A percentile compares a stretch with the other conserved stretches of the same genome.
These are phyloP conservation scores for Lucilia cuprina DNA, from an alignment of 1,140 invertebrate genomes.

Conservation along the genomic window DNA sequence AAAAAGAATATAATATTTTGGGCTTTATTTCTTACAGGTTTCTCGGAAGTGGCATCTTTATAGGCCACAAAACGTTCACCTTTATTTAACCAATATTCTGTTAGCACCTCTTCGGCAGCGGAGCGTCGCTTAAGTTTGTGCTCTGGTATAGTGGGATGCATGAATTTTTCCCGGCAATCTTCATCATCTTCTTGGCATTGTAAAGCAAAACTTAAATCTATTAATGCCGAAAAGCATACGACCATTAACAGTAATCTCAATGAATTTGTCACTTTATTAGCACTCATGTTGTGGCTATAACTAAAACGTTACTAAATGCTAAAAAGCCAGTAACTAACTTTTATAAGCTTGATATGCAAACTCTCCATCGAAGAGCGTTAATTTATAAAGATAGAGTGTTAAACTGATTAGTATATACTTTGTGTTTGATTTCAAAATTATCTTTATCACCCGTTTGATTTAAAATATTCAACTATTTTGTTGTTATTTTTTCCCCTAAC, in stretches of 20 bases:
- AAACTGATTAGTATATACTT: background rate
- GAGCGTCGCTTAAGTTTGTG: background rate
- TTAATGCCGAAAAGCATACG: background rate
- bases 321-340: background rate
- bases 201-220: background rate
- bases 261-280: too few relatives aligned
- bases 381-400: too few relatives aligned
- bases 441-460: background rate
- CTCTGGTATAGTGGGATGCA: conserved; percentile 23
- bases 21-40: conserved; percentile 59
- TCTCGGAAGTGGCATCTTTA: conserved; percentile 48
- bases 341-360: background rate
- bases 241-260: background rate
- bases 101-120: conserved; percentile 39
- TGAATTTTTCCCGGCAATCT: conserved; percentile 4
- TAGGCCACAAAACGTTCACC: conserved; percentile 42
- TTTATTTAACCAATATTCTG: conserved; percentile 48
- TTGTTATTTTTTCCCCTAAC: background rate
- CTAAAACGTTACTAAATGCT: background rate
- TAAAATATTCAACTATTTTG: background rate
- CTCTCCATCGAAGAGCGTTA: too few relatives aligned
- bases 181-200: conserved; percentile 27
- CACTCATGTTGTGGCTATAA: background rate
- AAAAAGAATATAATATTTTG: conserved; percentile 79
- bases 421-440: background rate